A percentile compares a stretch with the other conserved stretches of the same genome.
These are phyloP conservation scores for Chlorodrepanis virens DNA, from an alignment of 2,113 vertebrate species.

Conservation along the genomic window DNA sequence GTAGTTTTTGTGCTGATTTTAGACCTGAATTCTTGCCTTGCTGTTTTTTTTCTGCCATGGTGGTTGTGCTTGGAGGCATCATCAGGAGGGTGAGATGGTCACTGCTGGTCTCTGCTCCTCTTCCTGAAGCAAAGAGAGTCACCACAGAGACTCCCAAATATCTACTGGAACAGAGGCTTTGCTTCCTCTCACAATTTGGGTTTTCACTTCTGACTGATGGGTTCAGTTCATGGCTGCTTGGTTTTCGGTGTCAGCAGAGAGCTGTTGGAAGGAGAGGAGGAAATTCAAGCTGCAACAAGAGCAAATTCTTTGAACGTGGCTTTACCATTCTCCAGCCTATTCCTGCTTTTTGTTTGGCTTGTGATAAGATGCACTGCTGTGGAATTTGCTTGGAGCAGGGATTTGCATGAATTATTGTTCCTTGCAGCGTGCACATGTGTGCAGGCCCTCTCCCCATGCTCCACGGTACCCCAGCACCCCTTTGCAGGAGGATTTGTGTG, in stretches of 20 bases:
- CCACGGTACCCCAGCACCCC: fast-evolving
- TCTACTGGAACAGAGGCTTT: fast-evolving
- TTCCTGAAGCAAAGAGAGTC: background rate
- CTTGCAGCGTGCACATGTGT: background rate
- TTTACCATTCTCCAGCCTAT: background rate
- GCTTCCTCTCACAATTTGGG: background rate
- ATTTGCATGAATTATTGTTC: slow-evolving; percentile 50
- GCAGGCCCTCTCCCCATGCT: background rate
- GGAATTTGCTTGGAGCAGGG: slow-evolving; percentile 62
- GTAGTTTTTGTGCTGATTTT: background rate
- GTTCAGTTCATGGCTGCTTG: background rate
- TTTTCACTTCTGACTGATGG: background rate
- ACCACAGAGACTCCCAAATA: background rate
- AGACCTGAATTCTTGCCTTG: background rate
- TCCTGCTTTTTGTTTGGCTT: slow-evolving; percentile 12
- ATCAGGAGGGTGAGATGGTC: background rate
- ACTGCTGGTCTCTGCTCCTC: background rate
- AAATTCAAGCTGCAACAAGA: slow-evolving; percentile 58
- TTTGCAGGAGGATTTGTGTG: background rate
- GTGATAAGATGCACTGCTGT: background rate
- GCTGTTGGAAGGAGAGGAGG: background rate
- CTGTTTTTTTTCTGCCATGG: background rate
- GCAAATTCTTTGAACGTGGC: background rate
- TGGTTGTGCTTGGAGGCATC: background rate
- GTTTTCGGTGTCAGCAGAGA: background rate